phyloP scores from a whole-genome alignment of 2,113 vertebrate genomes.

The Martes martes region DNA sequence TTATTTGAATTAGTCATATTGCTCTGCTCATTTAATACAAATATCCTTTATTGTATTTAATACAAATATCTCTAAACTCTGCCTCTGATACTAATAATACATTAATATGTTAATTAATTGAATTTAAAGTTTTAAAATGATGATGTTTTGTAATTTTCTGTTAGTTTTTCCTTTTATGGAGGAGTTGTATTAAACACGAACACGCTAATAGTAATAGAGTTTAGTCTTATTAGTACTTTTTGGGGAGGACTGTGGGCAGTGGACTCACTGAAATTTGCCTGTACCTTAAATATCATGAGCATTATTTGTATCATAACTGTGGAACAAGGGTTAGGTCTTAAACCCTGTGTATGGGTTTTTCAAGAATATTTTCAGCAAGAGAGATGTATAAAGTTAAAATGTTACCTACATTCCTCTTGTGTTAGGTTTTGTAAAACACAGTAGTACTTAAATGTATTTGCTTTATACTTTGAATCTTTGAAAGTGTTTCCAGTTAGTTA shows the following conservation, averaged over 20 bases:
- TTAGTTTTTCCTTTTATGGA: background rate
- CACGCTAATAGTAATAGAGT: background rate
- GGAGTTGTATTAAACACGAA: background rate
- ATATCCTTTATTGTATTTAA: background rate
- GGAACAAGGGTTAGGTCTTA: background rate
- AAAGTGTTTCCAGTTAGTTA: background rate
- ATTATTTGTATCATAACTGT: background rate
- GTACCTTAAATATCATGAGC: background rate
- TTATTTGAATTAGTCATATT: background rate
- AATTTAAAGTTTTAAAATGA: background rate
- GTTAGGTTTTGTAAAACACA: background rate
- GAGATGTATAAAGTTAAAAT: background rate
- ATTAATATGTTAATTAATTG: background rate
- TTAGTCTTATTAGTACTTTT: background rate
- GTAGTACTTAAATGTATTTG: background rate
- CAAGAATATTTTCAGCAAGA: background rate
- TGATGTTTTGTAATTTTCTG: background rate
- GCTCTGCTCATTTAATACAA: background rate
- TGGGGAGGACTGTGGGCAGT: background rate
- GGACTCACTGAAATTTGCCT: background rate
- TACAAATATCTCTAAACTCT: background rate
- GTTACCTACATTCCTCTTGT: background rate
- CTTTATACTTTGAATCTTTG: background rate
- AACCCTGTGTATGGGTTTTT: background rate
- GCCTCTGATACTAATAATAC: background rate